Evolutionary conservation across 2,888 invertebrate species (phyloP).

Genomic region (Synanthedon myopaeformis): DNA sequence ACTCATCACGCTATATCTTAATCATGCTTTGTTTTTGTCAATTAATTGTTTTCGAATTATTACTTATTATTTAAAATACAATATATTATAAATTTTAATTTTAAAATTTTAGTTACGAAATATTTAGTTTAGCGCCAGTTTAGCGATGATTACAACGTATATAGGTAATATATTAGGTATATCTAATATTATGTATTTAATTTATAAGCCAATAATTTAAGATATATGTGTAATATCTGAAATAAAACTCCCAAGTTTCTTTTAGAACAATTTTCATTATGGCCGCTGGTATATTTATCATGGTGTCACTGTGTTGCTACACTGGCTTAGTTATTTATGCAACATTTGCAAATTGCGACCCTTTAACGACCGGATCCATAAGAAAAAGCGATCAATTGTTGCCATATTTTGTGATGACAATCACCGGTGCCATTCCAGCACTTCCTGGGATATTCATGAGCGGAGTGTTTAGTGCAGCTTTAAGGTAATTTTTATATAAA

Average conservation of each 20-base stretch:
- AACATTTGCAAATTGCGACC: constrained; percentile 86
- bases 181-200: too few species aligned
- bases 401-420: constrained; percentile 86
- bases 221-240: not conserved
- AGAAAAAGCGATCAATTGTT: constrained; percentile 79
- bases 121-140: too few species aligned
- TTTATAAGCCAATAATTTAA: not conserved
- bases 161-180: too few species aligned
- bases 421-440: constrained; percentile 78
- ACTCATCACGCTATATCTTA: too few species aligned
- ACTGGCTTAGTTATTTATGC: constrained; percentile 90
- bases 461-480: constrained; percentile 87
- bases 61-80: too few species aligned
- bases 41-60: too few species aligned
- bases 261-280: constrained; percentile 80
- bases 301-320: constrained; percentile 84
- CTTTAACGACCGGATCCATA: constrained; percentile 79
- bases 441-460: constrained; percentile 88
- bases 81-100: too few species aligned
- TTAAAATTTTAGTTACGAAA: too few species aligned
- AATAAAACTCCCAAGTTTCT: constrained; percentile 1
- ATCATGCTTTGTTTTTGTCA: too few species aligned
- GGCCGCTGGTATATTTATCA: constrained; percentile 79
- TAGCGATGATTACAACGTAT: not conserved
- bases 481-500: constrained; percentile 69